phyloP scores from a whole-genome alignment of 2,113 vertebrate genomes.

The Bubalus kerabau region DNA sequence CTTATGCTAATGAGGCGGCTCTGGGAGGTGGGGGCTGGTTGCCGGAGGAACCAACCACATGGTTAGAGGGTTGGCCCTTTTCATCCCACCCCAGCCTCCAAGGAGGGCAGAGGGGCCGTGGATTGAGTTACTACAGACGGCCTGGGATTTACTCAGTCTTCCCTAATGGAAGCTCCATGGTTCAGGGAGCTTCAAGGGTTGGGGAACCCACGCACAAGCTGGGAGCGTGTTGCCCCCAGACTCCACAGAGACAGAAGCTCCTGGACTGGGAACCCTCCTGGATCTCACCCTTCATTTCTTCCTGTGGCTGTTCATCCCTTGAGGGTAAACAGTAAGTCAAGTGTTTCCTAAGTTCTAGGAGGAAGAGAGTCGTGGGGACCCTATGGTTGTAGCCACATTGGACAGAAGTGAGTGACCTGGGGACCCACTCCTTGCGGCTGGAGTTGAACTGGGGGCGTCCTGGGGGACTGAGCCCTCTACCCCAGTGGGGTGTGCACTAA shows the following conservation, averaged over 20 bases:
- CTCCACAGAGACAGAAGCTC: background rate
- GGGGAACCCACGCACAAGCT: background rate
- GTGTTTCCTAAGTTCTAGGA: fast-evolving
- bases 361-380: background rate
- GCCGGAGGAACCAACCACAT: background rate
- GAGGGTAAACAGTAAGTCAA: background rate
- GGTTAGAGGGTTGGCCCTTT: background rate
- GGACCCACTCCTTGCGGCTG: fast-evolving
- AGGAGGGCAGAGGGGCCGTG: background rate
- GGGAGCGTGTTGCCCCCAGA: background rate
- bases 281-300: background rate
- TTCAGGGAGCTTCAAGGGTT: background rate
- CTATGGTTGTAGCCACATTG: fast-evolving
- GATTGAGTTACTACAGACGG: fast-evolving
- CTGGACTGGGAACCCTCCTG: background rate
- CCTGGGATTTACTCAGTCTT: background rate
- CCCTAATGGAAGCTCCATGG: background rate
- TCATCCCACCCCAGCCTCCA: background rate
- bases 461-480: background rate
- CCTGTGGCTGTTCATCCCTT: background rate
- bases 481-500: background rate
- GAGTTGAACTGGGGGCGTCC: background rate
- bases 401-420: background rate
- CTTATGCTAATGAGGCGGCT: background rate
- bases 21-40: background rate